These are phyloP conservation scores for Cacatua alba DNA, from an alignment of 2,113 vertebrate species.

Conservation along the genomic window DNA sequence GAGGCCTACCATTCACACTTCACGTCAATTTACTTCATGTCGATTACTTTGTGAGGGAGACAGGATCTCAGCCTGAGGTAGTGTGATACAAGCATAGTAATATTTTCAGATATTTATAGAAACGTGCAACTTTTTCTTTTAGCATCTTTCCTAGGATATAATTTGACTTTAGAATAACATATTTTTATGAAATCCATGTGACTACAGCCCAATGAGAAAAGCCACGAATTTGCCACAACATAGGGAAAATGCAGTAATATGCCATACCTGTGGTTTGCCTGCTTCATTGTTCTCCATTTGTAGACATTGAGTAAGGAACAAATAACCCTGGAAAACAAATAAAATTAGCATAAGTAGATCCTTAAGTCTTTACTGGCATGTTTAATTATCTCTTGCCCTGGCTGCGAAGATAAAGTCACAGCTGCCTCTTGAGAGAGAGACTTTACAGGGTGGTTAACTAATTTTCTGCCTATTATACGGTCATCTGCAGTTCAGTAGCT, in stretches of 20 bases:
- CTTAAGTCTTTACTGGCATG: background rate
- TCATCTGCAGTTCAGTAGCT: conserved; percentile 36
- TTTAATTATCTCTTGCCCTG: background rate
- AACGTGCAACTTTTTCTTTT: background rate
- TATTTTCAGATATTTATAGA: background rate
- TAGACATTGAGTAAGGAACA: background rate
- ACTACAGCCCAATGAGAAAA: background rate
- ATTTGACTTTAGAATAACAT: background rate
- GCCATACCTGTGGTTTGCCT: background rate
- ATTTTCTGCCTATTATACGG: conserved; percentile 34
- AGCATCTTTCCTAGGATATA: background rate
- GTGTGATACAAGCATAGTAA: background rate
- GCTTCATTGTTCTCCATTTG: background rate
- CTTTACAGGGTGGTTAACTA: conserved; percentile 25
- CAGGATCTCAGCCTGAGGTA: background rate
- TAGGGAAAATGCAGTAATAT: background rate
- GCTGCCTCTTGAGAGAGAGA: background rate
- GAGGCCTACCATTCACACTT: background rate
- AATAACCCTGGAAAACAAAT: background rate
- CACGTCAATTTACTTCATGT: background rate
- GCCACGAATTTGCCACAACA: background rate
- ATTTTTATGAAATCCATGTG: background rate
- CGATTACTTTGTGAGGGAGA: background rate
- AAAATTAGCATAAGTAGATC: background rate
- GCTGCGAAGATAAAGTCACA: background rate